Base-by-base conservation (phyloP, 2,113 vertebrate species). In the Eubucco bourcierii region DNA sequence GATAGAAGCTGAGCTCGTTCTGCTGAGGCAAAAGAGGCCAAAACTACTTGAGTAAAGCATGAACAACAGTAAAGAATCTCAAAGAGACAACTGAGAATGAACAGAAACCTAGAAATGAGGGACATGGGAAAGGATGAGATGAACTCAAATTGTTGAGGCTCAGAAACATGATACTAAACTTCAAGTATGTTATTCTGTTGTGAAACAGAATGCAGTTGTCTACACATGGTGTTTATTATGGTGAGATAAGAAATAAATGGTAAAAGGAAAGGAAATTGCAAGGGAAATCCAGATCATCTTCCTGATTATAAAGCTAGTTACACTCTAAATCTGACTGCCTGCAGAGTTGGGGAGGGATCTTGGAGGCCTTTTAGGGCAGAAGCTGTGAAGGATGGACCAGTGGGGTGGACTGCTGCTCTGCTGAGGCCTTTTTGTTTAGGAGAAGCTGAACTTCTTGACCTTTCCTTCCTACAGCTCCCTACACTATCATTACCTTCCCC, bases 401-500 rank as follows among this genome's bases (percentile, higher is more conserved):
- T 78, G 70, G 13, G 15, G 5, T 29, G 28, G 34, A 31, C 39
- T 44, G 18, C 15, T 79, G 31, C 59, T 95, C 33, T 75, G 58
- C 60, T 64, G 25, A 59, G 20, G 15, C 7, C 7, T 60, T 90
- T 70, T 75, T 65, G 18, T 65, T 68, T 50, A 46, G 61, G 14
- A 67, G 34, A 15, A 84, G 17, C 59, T 94, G 73, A 95, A n/a
- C 28, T 73, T 37, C 41, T 80, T 6, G 13, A 55, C 29, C 19
- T 88, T 75, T 95, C 39, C 2, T 72, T 83, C 27, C 58, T 64
- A 18, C 98, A 99, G 99, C 99, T 73, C 99, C 99, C 5, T 99
- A 98, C 85, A 99, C 99, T 66, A 98, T 99, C 93, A 98, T 99
- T 92, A 99, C 99, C 0, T 99, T 99, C 96, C 99, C 99, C n/a